Evolutionary conservation across 1,140 invertebrate species (phyloP).

Genomic region (Caenorhabditis tropicalis): DNA sequence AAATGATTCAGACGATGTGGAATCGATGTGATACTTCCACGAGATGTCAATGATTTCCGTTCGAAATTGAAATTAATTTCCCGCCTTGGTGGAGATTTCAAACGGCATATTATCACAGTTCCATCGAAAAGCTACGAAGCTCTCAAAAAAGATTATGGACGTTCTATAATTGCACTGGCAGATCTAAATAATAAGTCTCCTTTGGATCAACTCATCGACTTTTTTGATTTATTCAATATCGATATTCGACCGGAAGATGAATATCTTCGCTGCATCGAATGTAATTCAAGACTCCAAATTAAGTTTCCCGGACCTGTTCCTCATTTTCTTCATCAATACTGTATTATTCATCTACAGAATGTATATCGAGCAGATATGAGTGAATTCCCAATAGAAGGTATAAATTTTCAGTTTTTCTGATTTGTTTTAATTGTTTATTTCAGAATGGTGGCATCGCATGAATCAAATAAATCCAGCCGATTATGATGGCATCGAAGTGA

Average conservation of each 20-base stretch:
- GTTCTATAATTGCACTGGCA: not conserved
- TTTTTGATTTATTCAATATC: not conserved
- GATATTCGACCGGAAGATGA: not conserved
- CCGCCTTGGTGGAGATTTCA: not conserved
- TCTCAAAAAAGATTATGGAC: not conserved
- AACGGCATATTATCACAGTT: not conserved
- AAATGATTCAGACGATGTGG: not conserved
- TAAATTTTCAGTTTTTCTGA: not conserved
- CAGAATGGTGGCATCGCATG: slow-evolving; percentile 18
- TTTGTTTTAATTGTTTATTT: too few relatives aligned
- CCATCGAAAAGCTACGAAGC: slow-evolving; percentile 22
- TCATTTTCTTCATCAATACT: slow-evolving; percentile 16
- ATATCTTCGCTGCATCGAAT: not conserved
- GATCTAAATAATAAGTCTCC: slow-evolving; percentile 8
- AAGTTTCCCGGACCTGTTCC: slow-evolving; percentile 14
- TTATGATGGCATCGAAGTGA: not conserved
- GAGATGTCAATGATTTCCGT: not conserved
- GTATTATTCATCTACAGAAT: not conserved
- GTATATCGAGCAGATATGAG: slow-evolving; percentile 14
- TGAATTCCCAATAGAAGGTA: not conserved
- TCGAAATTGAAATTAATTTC: not conserved
- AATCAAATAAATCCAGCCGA: not conserved
- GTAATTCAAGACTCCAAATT: not conserved
- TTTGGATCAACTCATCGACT: not conserved
- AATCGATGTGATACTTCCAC: not conserved